Percentiles rank a stretch among this genome's conserved stretches.
phyloP scores from a whole-genome alignment of 1,140 invertebrate species.

The Heliconius congener region DNA sequence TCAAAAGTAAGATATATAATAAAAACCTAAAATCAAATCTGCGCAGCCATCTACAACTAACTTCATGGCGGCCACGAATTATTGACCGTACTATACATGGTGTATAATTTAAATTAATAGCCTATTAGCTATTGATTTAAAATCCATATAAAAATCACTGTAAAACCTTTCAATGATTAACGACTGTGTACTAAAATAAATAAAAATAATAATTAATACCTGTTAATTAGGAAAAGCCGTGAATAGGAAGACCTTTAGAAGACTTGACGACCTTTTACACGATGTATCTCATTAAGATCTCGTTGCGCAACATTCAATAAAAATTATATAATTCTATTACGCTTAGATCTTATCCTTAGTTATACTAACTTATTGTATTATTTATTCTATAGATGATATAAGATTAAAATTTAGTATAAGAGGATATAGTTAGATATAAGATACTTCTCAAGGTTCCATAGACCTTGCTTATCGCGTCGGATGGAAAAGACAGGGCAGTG shows the following conservation, averaged over 20 bases:
- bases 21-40: too few species aligned
- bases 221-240: conserved; percentile 2
- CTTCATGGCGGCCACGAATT: too few species aligned
- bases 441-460: too few species aligned
- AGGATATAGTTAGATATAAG: too few species aligned
- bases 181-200: background rate
- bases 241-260: background rate
- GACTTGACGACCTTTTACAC: conserved; percentile 8
- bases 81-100: background rate
- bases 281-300: conserved; percentile 1
- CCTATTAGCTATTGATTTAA: background rate
- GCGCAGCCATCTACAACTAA: too few species aligned
- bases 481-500: too few species aligned
- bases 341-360: background rate
- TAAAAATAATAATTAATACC: background rate
- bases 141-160: background rate
- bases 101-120: background rate
- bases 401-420: too few species aligned
- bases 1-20: too few species aligned
- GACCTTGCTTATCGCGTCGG: too few species aligned
- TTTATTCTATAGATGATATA: too few species aligned
- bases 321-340: background rate
- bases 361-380: too few species aligned
- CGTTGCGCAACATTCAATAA: background rate
- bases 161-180: background rate